phyloP scores from a whole-genome alignment of 1,140 invertebrate species.

The Drosophila kikkawai region DNA sequence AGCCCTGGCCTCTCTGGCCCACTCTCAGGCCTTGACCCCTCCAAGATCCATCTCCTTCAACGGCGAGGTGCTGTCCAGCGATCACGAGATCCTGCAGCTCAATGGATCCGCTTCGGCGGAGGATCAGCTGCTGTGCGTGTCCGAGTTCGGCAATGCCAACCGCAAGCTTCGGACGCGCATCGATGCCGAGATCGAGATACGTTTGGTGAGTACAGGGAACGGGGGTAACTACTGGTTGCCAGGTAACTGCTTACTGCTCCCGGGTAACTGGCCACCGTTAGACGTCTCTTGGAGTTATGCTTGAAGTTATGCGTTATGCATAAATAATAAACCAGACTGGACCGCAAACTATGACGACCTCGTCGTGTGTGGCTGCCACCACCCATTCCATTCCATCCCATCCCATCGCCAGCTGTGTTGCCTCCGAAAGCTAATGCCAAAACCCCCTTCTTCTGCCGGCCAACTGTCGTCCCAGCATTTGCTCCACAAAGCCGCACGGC shows the following conservation, averaged over 20 bases:
- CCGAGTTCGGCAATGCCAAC: slow-evolving; percentile 90
- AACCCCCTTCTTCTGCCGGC: slow-evolving; percentile 9
- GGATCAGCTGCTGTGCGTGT: slow-evolving; percentile 90
- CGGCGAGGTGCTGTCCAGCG: slow-evolving; percentile 82
- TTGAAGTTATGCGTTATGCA: slow-evolving; percentile 50
- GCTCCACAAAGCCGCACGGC: slow-evolving; percentile 48
- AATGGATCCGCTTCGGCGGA: slow-evolving; percentile 48
- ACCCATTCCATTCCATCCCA: slow-evolving; percentile 21
- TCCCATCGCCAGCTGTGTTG: slow-evolving; percentile 57
- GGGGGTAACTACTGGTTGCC: slow-evolving; percentile 6
- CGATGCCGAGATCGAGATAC: slow-evolving; percentile 94
- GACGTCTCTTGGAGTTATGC: slow-evolving; percentile 3
- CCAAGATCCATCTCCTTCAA: slow-evolving; percentile 70
- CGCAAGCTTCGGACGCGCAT: slow-evolving; percentile 89
- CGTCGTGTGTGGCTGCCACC: slow-evolving; percentile 37
- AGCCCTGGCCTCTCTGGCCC: slow-evolving; percentile 71
- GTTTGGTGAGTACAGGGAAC: slow-evolving; percentile 89
- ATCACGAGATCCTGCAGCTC: slow-evolving; percentile 51
- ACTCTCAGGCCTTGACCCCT: slow-evolving; percentile 47
- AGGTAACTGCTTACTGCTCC: neutral
- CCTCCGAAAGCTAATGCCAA: slow-evolving; percentile 40
- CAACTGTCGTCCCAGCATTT: slow-evolving; percentile 31
- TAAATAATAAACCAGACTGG: slow-evolving; percentile 68
- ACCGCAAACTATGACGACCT: slow-evolving; percentile 30
- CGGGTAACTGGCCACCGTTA: slow-evolving; percentile 34